Percentiles rank a stretch among this genome's conserved stretches.
These are phyloP conservation scores for Alectoris magna DNA, from an alignment of 2,797 vertebrate species.

Conservation along the genomic window DNA sequence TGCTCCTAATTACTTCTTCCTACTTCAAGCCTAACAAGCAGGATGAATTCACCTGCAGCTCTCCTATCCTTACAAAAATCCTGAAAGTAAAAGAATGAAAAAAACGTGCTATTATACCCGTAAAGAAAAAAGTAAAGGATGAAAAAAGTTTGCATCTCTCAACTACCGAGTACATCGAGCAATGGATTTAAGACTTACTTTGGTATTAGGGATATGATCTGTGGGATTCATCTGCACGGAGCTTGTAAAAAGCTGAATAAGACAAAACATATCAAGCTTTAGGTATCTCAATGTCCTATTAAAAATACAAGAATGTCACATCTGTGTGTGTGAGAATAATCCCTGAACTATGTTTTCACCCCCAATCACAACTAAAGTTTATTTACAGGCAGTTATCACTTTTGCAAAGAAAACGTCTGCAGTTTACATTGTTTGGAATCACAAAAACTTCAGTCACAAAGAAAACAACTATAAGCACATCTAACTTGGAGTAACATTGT, in stretches of 20 bases:
- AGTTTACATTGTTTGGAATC: not conserved
- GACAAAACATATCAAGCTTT: slow-evolving; percentile 75
- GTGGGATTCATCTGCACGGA: slow-evolving; percentile 84
- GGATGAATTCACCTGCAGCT: not conserved
- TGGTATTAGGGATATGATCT: slow-evolving; percentile 81
- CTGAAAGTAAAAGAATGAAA: not conserved
- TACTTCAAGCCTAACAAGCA: not conserved
- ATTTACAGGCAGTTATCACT: not conserved
- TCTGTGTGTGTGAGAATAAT: not conserved
- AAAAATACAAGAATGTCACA: not conserved
- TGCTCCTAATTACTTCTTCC: not conserved
- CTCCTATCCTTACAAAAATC: not conserved
- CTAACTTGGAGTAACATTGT: accelerated
- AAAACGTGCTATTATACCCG: not conserved
- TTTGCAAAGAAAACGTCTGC: not conserved
- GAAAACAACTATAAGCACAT: not conserved
- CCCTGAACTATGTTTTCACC: not conserved
- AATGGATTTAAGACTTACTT: slow-evolving; percentile 81
- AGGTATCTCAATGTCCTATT: slow-evolving; percentile 6
- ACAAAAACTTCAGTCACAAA: not conserved
- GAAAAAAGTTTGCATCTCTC: not conserved
- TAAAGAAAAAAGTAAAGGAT: slow-evolving; percentile 14
- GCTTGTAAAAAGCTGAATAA: slow-evolving; percentile 84
- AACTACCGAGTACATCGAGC: slow-evolving; percentile 40
- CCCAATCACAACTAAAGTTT: not conserved